Base-by-base conservation (phyloP, 2,888 invertebrate species). In the Aspidiotus rigidus region DNA sequence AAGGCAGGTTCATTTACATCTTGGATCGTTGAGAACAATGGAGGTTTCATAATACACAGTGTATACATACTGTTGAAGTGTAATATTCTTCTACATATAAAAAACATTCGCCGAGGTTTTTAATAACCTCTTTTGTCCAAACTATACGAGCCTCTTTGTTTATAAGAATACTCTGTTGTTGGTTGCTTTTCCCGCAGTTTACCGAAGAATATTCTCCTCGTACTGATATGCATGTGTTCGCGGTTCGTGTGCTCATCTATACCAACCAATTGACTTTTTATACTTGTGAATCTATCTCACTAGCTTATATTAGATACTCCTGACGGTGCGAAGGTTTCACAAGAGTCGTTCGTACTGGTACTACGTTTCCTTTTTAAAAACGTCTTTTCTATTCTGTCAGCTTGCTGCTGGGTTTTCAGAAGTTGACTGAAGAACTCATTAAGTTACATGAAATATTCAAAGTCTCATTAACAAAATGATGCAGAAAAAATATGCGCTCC, bases 1-100 rank as follows among this genome's bases (percentile, higher is more conserved):
- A 67, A 67, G 67, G 67, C 66, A 28, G 59, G 67, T 67, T 67
- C 67, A 67, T 67, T 67, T 67, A 67, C 67, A 67, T 67, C 60
- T 67, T 67, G 67, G 42, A 67, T 59, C 59, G 67, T 67, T 60
- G 59, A 59, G 67, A 67, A 67, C 67, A 67, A 67, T 67, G 60
- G 59, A 60, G 67, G 44, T 60, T 67, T 60, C 59, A 28, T 59
- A 55, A 60, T 67, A 59, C 42, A 59, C 59, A 16, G 16, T 41
- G 44, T 64, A 64, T 64, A 44, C 57, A 66, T 40, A 57, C 17
- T 67, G 44, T 11, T 44, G 59, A 67, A 67, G 67, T 67, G 67
- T 67, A 67, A 67, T 28, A 28, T 67, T 67, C 67, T 59, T 67
- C 59, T 67, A 67, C 67, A 60, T 59, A 67, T 67, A 67, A 67